phyloP scores from a whole-genome alignment of 2,797 vertebrate genomes.

The Protonibea diacanthus region DNA sequence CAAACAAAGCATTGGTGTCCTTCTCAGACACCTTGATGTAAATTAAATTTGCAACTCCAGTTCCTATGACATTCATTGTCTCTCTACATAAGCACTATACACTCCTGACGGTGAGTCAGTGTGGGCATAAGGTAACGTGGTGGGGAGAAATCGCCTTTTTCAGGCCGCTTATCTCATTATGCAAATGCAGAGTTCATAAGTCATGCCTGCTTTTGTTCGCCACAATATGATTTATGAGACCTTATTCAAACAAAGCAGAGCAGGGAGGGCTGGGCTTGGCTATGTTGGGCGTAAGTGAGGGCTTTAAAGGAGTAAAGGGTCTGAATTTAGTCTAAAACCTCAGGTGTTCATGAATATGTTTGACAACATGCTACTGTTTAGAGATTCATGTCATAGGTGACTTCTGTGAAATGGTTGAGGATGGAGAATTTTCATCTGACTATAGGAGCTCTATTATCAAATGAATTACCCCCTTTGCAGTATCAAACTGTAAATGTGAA shows the following conservation, averaged over 20 bases:
- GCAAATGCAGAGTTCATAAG: slow-evolving; percentile 79
- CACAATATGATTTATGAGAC: slow-evolving; percentile 74
- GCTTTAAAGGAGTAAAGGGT: slow-evolving; percentile 21
- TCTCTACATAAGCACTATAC: slow-evolving; percentile 11
- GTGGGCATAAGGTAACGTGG: slow-evolving; percentile 7
- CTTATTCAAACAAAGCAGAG: slow-evolving; percentile 56
- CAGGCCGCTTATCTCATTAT: slow-evolving; percentile 80
- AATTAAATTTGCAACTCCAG: slow-evolving; percentile 20
- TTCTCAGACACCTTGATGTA: slow-evolving; percentile 32
- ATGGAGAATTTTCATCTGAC: slow-evolving; percentile 32
- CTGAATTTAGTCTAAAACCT: slow-evolving; percentile 31
- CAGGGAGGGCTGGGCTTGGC: slow-evolving; percentile 28
- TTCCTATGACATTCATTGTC: slow-evolving; percentile 14
- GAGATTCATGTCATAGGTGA: slow-evolving; percentile 7
- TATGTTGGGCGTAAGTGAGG: slow-evolving; percentile 13
- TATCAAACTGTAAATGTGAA: slow-evolving; percentile 23
- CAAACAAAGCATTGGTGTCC: slow-evolving; percentile 43
- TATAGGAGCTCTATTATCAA: not conserved
- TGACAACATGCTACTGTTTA: slow-evolving; percentile 12
- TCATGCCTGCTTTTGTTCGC: slow-evolving; percentile 73
- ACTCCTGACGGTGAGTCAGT: slow-evolving; percentile 16
- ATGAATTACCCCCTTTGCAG: slow-evolving; percentile 9
- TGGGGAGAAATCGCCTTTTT: slow-evolving; percentile 54
- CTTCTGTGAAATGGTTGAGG: slow-evolving; percentile 31
- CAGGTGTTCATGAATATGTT: slow-evolving; percentile 21